Evolutionary conservation across 2,797 vertebrate genomes (phyloP).

Genomic region (Liparis tanakae): DNA sequence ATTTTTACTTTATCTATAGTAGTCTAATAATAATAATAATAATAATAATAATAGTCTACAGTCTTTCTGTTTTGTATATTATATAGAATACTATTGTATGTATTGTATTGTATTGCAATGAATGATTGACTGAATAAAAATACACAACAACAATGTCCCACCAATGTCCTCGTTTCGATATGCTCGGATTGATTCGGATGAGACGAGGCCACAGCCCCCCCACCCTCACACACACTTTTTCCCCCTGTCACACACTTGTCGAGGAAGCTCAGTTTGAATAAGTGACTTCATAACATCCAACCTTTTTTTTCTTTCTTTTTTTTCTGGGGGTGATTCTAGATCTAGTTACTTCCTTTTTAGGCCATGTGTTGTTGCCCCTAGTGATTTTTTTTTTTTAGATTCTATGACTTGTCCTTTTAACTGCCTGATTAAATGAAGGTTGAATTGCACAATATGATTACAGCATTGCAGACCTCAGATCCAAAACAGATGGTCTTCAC

Average conservation of each 20-base stretch:
- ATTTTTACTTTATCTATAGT: no score
- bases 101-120: no score
- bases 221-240: no score
- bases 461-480: conserved; percentile 35
- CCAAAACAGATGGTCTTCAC: conserved; percentile 57
- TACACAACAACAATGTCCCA: no score
- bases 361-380: conserved; percentile 41
- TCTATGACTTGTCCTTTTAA: conserved; percentile 37
- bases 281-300: neutral
- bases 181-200: conserved; percentile 16
- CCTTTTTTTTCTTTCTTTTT: neutral
- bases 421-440: conserved; percentile 46
- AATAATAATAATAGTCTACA: no score
- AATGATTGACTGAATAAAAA: no score
- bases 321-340: conserved; percentile 5
- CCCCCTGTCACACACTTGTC: no score
- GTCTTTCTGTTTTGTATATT: no score
- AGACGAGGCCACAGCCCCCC: conserved; percentile 4
- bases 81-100: no score
- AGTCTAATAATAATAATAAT: no score
- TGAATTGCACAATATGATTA: conserved; percentile 45
- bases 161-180: no score
- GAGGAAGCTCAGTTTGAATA: conserved; percentile 16
- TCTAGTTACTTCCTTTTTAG: conserved; percentile 41
- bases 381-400: conserved; percentile 33